Evolutionary conservation across 2,888 invertebrate species (phyloP).

Genomic region (Hypsopygia costalis): DNA sequence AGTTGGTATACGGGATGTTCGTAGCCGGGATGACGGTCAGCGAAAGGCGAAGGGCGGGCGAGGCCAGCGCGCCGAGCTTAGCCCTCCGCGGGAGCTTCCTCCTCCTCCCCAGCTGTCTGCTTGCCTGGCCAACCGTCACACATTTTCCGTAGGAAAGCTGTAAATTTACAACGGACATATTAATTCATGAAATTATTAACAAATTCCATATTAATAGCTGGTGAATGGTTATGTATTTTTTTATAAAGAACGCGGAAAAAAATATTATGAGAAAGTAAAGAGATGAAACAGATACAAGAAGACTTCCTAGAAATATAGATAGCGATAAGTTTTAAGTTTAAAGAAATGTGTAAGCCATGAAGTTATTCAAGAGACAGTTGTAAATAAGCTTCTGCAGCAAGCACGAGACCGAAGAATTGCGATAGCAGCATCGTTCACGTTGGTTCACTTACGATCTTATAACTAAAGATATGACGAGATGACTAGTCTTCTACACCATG

Average conservation of each 20-base stretch:
- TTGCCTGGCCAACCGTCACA: slow-evolving; percentile 82
- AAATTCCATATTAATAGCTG: slow-evolving; percentile 1
- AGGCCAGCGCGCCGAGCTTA: slow-evolving; percentile 32
- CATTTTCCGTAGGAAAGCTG: slow-evolving; percentile 94
- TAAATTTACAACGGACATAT: slow-evolving; percentile 20
- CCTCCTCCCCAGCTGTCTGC: slow-evolving; percentile 33
- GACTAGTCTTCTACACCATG: slow-evolving; percentile 81
- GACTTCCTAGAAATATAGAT: background rate
- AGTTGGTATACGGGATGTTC: slow-evolving; percentile 57
- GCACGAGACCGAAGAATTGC: slow-evolving; percentile 37
- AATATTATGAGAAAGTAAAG: background rate
- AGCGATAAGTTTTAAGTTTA: background rate
- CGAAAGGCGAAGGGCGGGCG: background rate
- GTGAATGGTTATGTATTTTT: slow-evolving; percentile 3
- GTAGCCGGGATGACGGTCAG: slow-evolving; percentile 14
- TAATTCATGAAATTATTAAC: slow-evolving; percentile 5
- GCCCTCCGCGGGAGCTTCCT: slow-evolving; percentile 56
- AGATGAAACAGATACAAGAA: background rate
- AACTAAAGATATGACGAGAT: slow-evolving; percentile 74
- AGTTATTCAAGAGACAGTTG: slow-evolving; percentile 22
- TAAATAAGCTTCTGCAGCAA: slow-evolving; percentile 19
- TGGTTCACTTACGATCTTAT: slow-evolving; percentile 78
- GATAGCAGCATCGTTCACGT: slow-evolving; percentile 31
- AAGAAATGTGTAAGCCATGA: slow-evolving; percentile 14
- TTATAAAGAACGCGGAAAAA: background rate